A percentile compares a stretch with the other conserved stretches of the same genome.
Evolutionary conservation across 2,888 invertebrate species (phyloP).

Genomic region (Hydriomena furcata): DNA sequence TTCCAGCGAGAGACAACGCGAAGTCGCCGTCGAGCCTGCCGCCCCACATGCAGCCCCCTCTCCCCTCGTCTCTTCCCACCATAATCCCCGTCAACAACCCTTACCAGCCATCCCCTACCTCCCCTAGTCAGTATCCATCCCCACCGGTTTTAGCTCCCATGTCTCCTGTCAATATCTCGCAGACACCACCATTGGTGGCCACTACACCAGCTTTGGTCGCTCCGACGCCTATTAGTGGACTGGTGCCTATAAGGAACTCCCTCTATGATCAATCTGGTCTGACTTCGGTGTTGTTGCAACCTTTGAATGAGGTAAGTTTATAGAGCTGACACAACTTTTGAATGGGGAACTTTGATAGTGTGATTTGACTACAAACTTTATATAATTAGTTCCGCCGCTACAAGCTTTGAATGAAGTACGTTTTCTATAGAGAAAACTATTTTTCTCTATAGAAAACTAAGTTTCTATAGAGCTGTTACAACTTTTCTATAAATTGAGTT

Average conservation of each 20-base stretch:
- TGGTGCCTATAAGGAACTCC: constrained; percentile 63
- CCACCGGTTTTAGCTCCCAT: constrained; percentile 18
- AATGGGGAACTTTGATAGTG: background rate
- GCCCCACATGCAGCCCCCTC: constrained; percentile 56
- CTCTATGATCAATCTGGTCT: constrained; percentile 70
- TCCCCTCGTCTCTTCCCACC: constrained; percentile 57
- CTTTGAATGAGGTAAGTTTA: constrained; percentile 68
- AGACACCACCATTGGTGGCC: constrained; percentile 47
- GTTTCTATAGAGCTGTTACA: no score
- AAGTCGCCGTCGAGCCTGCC: constrained; percentile 50
- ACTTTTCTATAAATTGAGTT: no score
- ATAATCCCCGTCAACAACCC: constrained; percentile 55
- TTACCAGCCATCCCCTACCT: background rate
- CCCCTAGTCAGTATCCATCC: constrained; percentile 8
- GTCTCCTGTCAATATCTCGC: constrained; percentile 55
- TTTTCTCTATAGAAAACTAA: no score
- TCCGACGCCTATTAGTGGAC: constrained; percentile 60
- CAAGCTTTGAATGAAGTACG: no score
- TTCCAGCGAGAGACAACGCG: constrained; percentile 63
- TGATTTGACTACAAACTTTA: no score
- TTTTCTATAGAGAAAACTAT: no score
- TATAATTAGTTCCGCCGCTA: no score
- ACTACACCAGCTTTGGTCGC: constrained; percentile 51
- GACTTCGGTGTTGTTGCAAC: constrained; percentile 71
- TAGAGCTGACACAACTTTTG: background rate